phyloP scores from a whole-genome alignment of 1,140 invertebrate genomes.

The Apolygus lucorum region DNA sequence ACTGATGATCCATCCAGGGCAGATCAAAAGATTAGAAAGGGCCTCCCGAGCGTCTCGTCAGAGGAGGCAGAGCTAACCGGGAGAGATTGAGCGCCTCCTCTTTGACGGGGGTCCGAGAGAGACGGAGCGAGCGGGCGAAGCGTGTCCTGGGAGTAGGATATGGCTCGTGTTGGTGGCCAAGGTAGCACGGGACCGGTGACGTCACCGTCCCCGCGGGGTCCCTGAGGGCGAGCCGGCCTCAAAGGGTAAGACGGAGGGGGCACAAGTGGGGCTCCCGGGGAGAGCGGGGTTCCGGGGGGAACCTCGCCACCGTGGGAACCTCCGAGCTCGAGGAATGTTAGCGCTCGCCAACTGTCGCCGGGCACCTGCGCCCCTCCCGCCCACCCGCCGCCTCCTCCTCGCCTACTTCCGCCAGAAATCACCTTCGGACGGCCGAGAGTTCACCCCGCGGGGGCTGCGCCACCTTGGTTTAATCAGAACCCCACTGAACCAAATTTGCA shows the following conservation, averaged over 20 bases:
- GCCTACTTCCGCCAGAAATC: conserved; percentile 14
- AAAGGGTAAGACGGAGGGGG: not conserved
- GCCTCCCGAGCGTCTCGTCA: too few relatives aligned
- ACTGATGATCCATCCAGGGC: too few relatives aligned
- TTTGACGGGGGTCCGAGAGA: not conserved
- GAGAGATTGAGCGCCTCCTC: not conserved
- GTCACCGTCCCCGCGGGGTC: not conserved
- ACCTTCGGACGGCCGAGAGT: conserved; percentile 11
- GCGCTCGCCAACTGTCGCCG: conserved; percentile 15
- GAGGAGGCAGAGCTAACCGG: not conserved
- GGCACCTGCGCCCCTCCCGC: conserved; percentile 13
- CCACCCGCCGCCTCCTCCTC: not conserved
- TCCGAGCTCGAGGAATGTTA: not conserved
- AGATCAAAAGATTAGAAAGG: too few relatives aligned
- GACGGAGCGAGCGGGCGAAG: not conserved
- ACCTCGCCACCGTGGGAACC: conserved; percentile 12
- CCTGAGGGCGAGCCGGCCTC: not conserved
- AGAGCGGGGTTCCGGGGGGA: not conserved
- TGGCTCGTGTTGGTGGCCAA: conserved; percentile 10
- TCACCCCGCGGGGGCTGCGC: not conserved
- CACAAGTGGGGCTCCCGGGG: not conserved
- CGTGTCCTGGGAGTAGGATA: conserved; percentile 5
- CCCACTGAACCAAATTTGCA: too few relatives aligned
- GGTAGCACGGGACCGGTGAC: conserved; percentile 12
- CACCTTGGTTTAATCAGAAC: too few relatives aligned